A percentile compares a stretch with the other conserved stretches of the same genome.
These are phyloP conservation scores for Gymnocheta viridis DNA, from an alignment of 2,888 invertebrate genomes.

Conservation along the genomic window DNA sequence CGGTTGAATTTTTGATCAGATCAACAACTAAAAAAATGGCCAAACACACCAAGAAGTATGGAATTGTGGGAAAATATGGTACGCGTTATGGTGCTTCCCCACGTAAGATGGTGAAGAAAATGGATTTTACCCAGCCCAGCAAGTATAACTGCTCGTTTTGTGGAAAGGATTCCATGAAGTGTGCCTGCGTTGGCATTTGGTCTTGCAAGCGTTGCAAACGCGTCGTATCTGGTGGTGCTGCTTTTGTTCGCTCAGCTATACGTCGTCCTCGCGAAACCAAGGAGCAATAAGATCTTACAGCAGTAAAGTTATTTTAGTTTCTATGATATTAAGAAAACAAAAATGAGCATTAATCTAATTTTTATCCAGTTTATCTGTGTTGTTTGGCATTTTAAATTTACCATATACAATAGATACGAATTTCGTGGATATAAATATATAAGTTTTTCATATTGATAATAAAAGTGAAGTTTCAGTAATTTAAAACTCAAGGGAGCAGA, in stretches of 20 bases:
- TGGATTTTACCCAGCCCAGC: constrained; percentile 99
- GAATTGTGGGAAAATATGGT: constrained; percentile 99
- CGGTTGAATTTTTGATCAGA: constrained; percentile 81
- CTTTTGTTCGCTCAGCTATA: constrained; percentile 98
- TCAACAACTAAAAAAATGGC: constrained; percentile 87
- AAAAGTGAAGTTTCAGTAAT: no score
- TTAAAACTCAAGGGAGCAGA: no score
- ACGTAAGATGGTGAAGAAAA: constrained; percentile 99
- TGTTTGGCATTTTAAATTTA: constrained; percentile 64
- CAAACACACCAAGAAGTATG: constrained; percentile 99
- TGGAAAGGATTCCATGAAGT: constrained; percentile 99
- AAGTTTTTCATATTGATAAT: no score
- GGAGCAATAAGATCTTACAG: constrained; percentile 80
- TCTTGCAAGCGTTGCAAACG: constrained; percentile 98
- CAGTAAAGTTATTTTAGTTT: constrained; percentile 56
- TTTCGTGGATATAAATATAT: no score
- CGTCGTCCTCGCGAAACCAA: constrained; percentile 95
- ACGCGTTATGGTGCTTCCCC: constrained; percentile 99
- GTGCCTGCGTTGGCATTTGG: constrained; percentile 99
- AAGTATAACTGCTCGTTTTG: constrained; percentile 99
- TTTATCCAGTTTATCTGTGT: constrained; percentile 61
- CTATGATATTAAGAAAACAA: not conserved
- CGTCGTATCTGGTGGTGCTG: constrained; percentile 98
- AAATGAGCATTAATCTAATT: constrained; percentile 60
- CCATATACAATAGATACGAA: no score